Evolutionary conservation across 2,797 vertebrate genomes (phyloP), one percentile per base, ranked within the genome.

Genomic region (Pangasius larnaudii): DNA sequence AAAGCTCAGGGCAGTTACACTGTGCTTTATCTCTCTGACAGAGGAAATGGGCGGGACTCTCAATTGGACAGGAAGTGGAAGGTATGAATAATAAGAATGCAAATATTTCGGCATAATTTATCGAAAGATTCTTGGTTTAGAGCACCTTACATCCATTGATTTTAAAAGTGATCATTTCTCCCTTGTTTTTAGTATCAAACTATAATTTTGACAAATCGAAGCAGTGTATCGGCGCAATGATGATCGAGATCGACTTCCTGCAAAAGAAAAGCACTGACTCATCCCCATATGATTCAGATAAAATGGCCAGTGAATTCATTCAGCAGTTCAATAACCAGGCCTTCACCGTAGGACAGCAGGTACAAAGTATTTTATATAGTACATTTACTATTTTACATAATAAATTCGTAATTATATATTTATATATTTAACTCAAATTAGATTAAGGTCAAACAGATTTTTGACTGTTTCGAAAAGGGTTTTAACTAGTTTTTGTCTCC

Each of bases 11-110:
- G 18, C 18, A 33, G 5, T 51, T 53, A 53, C 63, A 84, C 46
- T 63, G 27, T 36, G 10, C 63, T 53, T 69, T 69, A 8, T 84
- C 63, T 84, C 61, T 89, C 79, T 18, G 6, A 67, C 90, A 99
- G 98, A 96, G 98, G 89, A 99, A 99, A 95, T 99, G 98, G 98
- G 98, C 98, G 0, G 98, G 98, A 49, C 97, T 99, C 88, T 98
- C 98, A 92, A 99, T 99, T 0, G 98, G 98, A 1, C 98, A 99
- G 91, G 98, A 99, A 65, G 97, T 99, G 78, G 98, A 99, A 93
- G 98, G 98, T 99, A 51, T 51, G 75, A 86, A 61, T 24, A 14
- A 49, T 59, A 42, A 22, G 16, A 39, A 7, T 27, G 19, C 16
- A 19, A 56, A 36, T 14, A 24, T 51, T 77, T 77, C 8, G 10